Evolutionary conservation across 2,113 vertebrate genomes (phyloP), one percentile per base, ranked within the genome.

Genomic region (Seriola quinqueradiata): DNA sequence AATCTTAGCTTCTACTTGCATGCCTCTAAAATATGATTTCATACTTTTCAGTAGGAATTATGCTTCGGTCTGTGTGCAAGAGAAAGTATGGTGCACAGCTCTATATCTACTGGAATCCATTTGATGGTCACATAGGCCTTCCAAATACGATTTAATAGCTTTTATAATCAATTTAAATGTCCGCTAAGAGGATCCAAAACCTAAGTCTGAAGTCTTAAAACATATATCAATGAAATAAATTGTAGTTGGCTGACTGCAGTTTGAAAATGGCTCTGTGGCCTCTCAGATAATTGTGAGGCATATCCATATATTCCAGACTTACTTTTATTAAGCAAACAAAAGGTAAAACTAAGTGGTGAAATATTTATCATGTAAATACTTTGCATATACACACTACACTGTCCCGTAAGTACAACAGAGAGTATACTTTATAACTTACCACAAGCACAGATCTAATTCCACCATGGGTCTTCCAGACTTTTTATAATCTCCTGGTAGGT

Each of bases 401-500:
- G 16, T 54, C 21, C 19, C 66, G 0, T 34, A 13, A 70, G 36
- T 17, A 10, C 23, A 66, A n/a, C 32, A 28, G 14, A 71, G 14
- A 42, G 11, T 4, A 11, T 7, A 21, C 4, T 42, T 9, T 28
- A 28, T 38, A 52, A 83, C 82, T 87, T 32, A 86, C 84, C 82
- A 23, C 59, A 61, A 69, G 55, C 71, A 46, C 82, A 67, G 28
- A 82, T 89, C 70, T 78, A 10, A 58, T 23, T 66, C 84, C 82
- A 87, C 50, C 88, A 84, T n/a, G 38, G 9, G 60, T 69, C 70
- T 72, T 69, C 48, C 77, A 86, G 63, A 74, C 73, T 59, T 81
- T 70, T 19, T 65, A 66, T 16, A 48, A 55, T 52, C 69, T 82
- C 8, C 69, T 61, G 4, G 66, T 67, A 75, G 79, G 42, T 83